Evolutionary conservation across 2,888 invertebrate genomes (phyloP).

Genomic region (Dusona sp.): DNA sequence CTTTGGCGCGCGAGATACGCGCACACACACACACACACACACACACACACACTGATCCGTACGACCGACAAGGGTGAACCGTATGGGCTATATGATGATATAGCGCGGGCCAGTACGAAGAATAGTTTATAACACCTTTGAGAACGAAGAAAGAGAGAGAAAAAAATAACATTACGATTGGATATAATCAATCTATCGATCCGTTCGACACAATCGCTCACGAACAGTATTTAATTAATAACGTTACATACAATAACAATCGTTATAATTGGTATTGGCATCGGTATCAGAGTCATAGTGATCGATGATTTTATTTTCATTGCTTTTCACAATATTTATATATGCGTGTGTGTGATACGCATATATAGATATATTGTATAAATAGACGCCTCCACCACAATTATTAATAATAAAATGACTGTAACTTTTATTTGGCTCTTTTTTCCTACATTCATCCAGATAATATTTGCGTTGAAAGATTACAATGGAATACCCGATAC

Average conservation of each 20-base stretch:
- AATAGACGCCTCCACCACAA: background rate
- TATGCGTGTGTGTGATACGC: too few species aligned
- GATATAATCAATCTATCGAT: constrained; percentile 8
- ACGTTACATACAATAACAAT: constrained; percentile 1
- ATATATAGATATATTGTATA: background rate
- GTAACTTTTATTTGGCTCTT: background rate
- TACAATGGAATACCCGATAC: too few species aligned
- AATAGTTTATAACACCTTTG: background rate
- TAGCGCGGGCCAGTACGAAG: background rate
- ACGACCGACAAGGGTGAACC: background rate
- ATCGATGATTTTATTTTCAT: background rate
- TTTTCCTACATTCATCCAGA: too few species aligned
- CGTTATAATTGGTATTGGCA: background rate
- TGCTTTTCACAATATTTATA: background rate
- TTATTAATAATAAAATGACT: background rate
- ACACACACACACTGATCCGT: background rate
- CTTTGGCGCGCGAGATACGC: constrained; percentile 43
- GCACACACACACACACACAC: background rate
- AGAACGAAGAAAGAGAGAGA: background rate
- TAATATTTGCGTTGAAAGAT: too few species aligned
- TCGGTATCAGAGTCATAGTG: background rate
- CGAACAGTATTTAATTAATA: background rate
- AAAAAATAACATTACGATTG: constrained; percentile 1
- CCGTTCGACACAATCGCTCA: constrained; percentile 5
- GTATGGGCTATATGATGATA: background rate